phyloP scores from a whole-genome alignment of 2,797 vertebrate species.

The Arnoldichthys spilopterus region DNA sequence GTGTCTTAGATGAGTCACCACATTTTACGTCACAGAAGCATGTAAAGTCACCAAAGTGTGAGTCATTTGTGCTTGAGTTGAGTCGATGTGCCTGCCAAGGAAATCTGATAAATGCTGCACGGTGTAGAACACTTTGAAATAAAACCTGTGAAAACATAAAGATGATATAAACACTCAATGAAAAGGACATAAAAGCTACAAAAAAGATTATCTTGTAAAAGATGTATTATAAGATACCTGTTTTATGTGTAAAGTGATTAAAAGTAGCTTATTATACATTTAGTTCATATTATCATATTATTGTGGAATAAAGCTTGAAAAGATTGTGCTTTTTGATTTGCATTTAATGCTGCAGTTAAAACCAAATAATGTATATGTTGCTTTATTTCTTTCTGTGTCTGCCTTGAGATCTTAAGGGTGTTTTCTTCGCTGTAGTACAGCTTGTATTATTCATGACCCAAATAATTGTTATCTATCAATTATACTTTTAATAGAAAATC shows the following conservation, averaged over 20 bases:
- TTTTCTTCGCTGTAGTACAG: neutral
- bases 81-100: neutral
- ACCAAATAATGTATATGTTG: neutral
- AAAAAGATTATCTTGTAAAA: too few relatives aligned
- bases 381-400: neutral
- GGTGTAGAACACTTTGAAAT: neutral
- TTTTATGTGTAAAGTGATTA: too few relatives aligned
- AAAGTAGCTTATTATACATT: too few relatives aligned
- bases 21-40: constrained; percentile 10
- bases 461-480: neutral
- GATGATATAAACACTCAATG: neutral
- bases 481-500: neutral
- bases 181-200: neutral
- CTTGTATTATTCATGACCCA: neutral
- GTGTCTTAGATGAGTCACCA: neutral
- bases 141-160: neutral
- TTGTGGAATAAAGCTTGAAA: too few relatives aligned
- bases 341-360: neutral
- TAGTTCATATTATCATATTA: too few relatives aligned
- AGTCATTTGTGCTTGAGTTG: constrained; percentile 3
- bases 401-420: neutral
- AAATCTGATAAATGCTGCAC: neutral
- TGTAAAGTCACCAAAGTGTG: neutral
- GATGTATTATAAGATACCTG: too few relatives aligned
- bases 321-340: too few relatives aligned